Evolutionary conservation across 1,140 invertebrate species (phyloP).

Genomic region (Calliopsis andreniformis): DNA sequence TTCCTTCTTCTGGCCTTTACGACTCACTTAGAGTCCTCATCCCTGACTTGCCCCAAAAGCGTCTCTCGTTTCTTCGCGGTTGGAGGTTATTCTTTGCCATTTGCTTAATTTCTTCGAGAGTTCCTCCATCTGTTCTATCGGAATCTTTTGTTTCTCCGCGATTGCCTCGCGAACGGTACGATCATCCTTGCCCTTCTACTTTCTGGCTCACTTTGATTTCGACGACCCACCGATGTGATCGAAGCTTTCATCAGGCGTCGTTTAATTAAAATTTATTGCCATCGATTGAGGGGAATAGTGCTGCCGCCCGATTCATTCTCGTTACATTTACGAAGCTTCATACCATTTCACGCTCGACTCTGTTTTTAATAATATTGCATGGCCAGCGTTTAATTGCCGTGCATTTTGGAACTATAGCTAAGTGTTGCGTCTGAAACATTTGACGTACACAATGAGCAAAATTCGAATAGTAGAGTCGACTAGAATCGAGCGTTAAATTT

Average conservation of each 20-base stretch:
- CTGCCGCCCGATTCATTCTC: not conserved
- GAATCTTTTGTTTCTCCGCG: slow-evolving; percentile 12
- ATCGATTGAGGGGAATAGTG: not conserved
- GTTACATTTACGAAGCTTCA: not conserved
- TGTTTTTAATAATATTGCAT: slow-evolving; percentile 37
- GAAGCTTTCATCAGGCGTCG: slow-evolving; percentile 6
- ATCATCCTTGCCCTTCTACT: not conserved
- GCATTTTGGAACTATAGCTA: no score
- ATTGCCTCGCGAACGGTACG: slow-evolving; percentile 12
- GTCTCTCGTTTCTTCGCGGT: not conserved
- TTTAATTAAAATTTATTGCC: slow-evolving; percentile 47
- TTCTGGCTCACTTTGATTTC: not conserved
- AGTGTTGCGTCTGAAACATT: no score
- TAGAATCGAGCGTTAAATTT: no score
- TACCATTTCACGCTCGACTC: slow-evolving; percentile 16
- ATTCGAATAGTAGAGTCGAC: no score
- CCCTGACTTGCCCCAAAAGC: not conserved
- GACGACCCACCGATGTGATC: slow-evolving; percentile 12
- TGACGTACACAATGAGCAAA: no score
- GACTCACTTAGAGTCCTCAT: slow-evolving; percentile 8
- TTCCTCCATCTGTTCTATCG: not conserved
- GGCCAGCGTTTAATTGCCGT: not conserved
- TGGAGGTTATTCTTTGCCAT: slow-evolving; percentile 31
- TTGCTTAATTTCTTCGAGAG: slow-evolving; percentile 44
- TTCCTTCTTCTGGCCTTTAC: not conserved